Percentiles rank a stretch among this genome's conserved stretches.
Evolutionary conservation across 1,140 invertebrate genomes (phyloP).

Genomic region (Plectrocnemia conspersa): DNA sequence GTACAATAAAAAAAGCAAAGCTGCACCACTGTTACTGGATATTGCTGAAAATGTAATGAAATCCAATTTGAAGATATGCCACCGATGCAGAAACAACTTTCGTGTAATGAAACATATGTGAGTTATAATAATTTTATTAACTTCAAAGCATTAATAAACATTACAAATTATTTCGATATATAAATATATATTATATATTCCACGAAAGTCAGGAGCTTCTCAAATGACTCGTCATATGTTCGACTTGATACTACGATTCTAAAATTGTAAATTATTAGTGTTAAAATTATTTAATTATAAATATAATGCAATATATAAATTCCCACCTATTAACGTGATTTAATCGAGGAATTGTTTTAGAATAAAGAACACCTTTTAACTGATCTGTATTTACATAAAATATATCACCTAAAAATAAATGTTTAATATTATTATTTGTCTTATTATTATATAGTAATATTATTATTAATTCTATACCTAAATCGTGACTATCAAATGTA

Average conservation of each 20-base stretch:
- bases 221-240: conserved; percentile 20
- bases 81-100: too few relatives aligned
- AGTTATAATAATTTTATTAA: too few relatives aligned
- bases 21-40: too few relatives aligned
- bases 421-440: too few relatives aligned
- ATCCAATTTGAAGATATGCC: too few relatives aligned
- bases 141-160: too few relatives aligned
- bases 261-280: conserved; percentile 10
- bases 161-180: conserved; percentile 26
- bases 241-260: conserved; percentile 24
- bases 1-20: too few relatives aligned
- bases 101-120: too few relatives aligned
- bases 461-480: conserved; percentile 7
- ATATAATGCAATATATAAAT: background rate
- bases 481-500: conserved; percentile 13
- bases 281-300: background rate
- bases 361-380: conserved; percentile 17
- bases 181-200: conserved; percentile 31
- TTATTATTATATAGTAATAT: too few relatives aligned
- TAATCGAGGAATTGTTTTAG: conserved; percentile 9
- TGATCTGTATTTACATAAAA: conserved; percentile 23
- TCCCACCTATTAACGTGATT: conserved; percentile 27
- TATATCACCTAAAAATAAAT: conserved; percentile 19
- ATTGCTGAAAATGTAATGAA: too few relatives aligned
- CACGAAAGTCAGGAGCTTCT: conserved; percentile 19